A percentile compares a stretch with the other conserved stretches of the same genome.
Conservation (phyloP, 1,140 invertebrate species). For the Epicauta chinensis region DNA sequence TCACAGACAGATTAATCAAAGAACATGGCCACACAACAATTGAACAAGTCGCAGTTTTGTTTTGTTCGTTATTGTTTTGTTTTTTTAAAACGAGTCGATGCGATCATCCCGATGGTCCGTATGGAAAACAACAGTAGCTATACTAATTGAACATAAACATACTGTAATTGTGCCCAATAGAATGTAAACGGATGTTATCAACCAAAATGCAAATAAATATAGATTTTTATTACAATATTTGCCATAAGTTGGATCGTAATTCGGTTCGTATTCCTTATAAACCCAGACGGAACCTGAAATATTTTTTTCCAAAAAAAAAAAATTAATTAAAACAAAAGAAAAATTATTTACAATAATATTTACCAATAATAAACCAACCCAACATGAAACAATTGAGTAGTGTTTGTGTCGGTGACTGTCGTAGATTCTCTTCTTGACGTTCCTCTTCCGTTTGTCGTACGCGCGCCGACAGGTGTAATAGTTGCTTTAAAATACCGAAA, state of each 20-base stretch:
- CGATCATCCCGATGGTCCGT: conserved; percentile 23
- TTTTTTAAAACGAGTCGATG: too few species aligned
- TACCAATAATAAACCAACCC: conserved; percentile 61
- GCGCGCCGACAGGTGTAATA: conserved; percentile 51
- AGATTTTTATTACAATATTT: conserved; percentile 59
- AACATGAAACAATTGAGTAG: conserved; percentile 60
- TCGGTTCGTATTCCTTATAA: conserved; percentile 58
- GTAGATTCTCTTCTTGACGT: conserved; percentile 48
- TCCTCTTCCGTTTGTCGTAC: conserved; percentile 48
- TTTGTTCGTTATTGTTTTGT: too few species aligned
- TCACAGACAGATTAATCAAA: conserved; percentile 15
- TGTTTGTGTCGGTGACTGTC: conserved; percentile 53
- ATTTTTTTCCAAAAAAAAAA: too few species aligned
- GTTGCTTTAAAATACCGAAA: conserved; percentile 57
- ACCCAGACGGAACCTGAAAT: conserved; percentile 57
- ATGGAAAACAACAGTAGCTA: conserved; percentile 48
- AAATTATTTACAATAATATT: conserved; percentile 13
- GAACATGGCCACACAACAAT: conserved; percentile 9
- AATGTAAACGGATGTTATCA: conserved; percentile 57
- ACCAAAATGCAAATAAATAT: conserved; percentile 64
- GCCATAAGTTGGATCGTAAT: conserved; percentile 46
- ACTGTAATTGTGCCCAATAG: conserved; percentile 48
- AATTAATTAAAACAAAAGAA: too few species aligned
- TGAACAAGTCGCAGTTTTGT: too few species aligned
- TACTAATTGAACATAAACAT: conserved; percentile 52